Base-by-base conservation (phyloP, 2,797 vertebrate genomes). In the Coranthus polyacanthus region DNA sequence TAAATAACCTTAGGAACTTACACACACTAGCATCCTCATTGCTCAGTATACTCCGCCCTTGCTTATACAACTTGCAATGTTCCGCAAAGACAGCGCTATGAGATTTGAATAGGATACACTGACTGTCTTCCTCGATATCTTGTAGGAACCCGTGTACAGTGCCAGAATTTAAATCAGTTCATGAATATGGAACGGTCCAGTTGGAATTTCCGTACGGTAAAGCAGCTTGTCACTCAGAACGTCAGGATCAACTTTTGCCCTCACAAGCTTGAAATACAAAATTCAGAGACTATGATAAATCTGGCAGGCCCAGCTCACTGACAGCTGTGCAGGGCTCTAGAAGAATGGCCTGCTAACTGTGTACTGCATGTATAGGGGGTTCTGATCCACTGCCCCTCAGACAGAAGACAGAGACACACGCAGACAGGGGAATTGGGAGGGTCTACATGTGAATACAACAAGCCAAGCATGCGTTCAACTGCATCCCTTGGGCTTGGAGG, bases 181-280 rank as follows among this genome's bases (percentile, higher is more conserved):
- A 94, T 94, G 93, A 93, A 95, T 95, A 94, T 94, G 94, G 91
- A 95, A 85, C 75, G 68, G 88, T 83, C 89, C 89, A 51, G 89
- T 93, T 89, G 87, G 89, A 92, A 92, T 94, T 92, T 94, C 91
- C 87, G 88, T 92, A 90, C 74, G 87, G 89, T 92, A 92, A 92
- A 93, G 86, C 89, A 87, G 89, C 92, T 90, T 94, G 94, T 95
- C 93, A 94, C 88, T 94, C 94, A 93, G 77, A 85, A 88, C 83
- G 89, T 93, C 92, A 91, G 91, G 83, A 89, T 89, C 87, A 89
- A 92, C 90, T 93, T 92, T 91, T 89, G 89, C 90, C 89, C 88
- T 93, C 91, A 88, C 88, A 91, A 92, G 90, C 89, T 87, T 89
- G 87, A 93, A 92, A 94, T 91, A 88, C 87, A 76, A 88, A 93